These are phyloP conservation scores for Andrena minutula DNA, from an alignment of 2,888 invertebrate genomes.

Conservation along the genomic window DNA sequence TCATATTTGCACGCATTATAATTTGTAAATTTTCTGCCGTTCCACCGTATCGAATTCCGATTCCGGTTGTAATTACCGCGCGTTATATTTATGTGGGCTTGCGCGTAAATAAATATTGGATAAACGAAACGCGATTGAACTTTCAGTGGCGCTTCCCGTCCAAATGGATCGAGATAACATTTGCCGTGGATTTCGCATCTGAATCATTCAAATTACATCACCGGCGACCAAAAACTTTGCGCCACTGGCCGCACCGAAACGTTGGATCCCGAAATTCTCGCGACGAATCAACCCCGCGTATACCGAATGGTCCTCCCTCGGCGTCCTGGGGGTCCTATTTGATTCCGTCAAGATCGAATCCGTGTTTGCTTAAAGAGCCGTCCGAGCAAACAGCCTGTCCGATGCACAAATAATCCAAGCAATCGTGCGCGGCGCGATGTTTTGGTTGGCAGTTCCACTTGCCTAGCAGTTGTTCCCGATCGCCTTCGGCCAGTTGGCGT, in stretches of 20 bases:
- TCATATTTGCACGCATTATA: constrained; percentile 35
- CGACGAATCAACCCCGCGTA: not conserved
- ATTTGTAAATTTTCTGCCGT: constrained; percentile 41
- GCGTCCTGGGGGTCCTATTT: not conserved
- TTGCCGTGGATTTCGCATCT: not conserved
- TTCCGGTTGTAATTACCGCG: constrained; percentile 31
- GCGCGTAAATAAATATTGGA: constrained; percentile 38
- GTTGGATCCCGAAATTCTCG: not conserved
- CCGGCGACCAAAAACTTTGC: not conserved
- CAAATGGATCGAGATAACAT: not conserved
- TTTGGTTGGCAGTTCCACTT: constrained; percentile 5
- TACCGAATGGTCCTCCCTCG: not conserved
- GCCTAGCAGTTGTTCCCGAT: constrained; percentile 7
- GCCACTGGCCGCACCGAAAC: not conserved
- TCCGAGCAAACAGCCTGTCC: not conserved
- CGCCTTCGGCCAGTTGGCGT: constrained; percentile 1
- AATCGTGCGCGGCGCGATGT: not conserved
- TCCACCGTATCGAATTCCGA: not conserved
- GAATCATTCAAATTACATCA: not conserved
- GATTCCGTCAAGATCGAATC: not conserved
- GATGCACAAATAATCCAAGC: constrained; percentile 18
- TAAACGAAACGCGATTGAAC: constrained; percentile 7
- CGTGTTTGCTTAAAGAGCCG: not conserved
- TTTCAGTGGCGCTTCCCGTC: not conserved
- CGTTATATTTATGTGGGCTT: constrained; percentile 18